These are phyloP conservation scores for Tinamus guttatus DNA, from an alignment of 2,113 vertebrate genomes.

Conservation along the genomic window DNA sequence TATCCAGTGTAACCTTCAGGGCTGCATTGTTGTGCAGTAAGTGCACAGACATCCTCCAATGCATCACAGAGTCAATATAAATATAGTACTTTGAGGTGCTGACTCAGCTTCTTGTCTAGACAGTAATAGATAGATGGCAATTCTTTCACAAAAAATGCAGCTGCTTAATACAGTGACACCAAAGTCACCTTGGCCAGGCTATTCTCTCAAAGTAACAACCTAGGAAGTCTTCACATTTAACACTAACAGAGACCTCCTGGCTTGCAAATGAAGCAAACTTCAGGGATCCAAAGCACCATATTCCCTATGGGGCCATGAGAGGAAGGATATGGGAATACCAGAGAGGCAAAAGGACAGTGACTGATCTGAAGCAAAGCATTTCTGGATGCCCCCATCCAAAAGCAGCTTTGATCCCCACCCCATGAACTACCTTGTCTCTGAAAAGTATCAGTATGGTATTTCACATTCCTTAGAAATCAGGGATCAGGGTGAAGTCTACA, in stretches of 20 bases:
- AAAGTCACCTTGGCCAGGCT: constrained; percentile 43
- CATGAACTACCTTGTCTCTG: background rate
- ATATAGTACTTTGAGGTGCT: background rate
- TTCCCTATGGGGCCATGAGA: background rate
- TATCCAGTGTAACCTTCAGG: background rate
- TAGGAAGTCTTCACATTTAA: background rate
- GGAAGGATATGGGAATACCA: background rate
- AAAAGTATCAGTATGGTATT: background rate
- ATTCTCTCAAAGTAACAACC: background rate
- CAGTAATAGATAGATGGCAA: constrained; percentile 4
- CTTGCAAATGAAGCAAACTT: background rate
- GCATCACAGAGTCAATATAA: constrained; percentile 14
- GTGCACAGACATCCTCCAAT: background rate
- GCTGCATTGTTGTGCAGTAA: background rate
- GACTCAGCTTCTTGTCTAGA: constrained; percentile 27
- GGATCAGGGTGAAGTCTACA: background rate
- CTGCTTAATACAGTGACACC: background rate
- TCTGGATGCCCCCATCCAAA: background rate
- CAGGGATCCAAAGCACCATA: background rate
- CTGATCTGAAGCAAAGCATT: background rate
- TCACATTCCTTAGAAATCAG: background rate
- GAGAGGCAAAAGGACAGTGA: background rate
- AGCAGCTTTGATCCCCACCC: background rate
- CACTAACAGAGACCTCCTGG: background rate
- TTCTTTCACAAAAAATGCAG: constrained; percentile 33